Conservation (phyloP, 2,113 vertebrate species). For the Melanerpes aurifrons region DNA sequence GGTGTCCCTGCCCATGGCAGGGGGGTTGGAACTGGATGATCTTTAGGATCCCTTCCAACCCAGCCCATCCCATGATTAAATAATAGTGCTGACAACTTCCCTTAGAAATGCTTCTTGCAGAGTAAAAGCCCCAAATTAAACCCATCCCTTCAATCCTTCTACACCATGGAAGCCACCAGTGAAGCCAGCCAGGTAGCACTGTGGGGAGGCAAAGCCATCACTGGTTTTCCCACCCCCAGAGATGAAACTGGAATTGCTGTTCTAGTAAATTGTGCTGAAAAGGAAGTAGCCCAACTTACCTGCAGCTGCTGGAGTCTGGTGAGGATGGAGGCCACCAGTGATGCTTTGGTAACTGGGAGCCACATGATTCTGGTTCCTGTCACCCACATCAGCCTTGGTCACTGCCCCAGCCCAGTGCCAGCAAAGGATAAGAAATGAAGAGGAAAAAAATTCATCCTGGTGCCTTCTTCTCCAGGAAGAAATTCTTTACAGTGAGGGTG, state of each 20-base stretch:
- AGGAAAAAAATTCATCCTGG: neutral
- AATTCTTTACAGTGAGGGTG: too few species aligned
- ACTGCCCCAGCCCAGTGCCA: neutral
- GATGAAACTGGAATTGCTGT: neutral
- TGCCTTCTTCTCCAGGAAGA: too few species aligned
- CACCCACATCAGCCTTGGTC: neutral
- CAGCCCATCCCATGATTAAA: too few species aligned
- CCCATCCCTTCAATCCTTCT: neutral
- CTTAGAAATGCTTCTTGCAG: neutral
- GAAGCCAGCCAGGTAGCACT: neutral
- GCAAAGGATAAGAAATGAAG: neutral
- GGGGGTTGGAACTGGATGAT: too few species aligned
- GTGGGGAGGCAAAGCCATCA: neutral
- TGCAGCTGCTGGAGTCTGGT: neutral
- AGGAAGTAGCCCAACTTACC: neutral
- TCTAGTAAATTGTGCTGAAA: neutral
- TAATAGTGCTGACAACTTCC: neutral
- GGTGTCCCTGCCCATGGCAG: too few species aligned
- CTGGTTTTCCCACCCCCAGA: neutral
- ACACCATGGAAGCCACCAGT: neutral
- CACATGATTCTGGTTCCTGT: neutral
- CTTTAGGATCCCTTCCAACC: too few species aligned
- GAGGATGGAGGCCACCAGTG: neutral
- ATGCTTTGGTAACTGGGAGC: too few species aligned
- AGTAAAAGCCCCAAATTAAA: neutral